These are phyloP conservation scores for Dermatophagoides farinae DNA, from an alignment of 1,140 invertebrate genomes.

Conservation along the genomic window DNA sequence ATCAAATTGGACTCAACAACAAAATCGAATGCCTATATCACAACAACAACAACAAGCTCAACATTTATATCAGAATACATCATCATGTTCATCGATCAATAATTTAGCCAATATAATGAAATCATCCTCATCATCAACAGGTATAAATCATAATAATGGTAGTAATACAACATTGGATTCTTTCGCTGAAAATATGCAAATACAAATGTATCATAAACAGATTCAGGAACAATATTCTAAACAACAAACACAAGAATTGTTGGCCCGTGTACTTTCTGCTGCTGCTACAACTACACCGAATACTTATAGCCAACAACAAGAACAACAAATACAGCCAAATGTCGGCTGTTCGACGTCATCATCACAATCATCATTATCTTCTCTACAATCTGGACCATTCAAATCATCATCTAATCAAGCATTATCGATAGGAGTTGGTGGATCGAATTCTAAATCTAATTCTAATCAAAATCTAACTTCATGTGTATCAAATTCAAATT, in stretches of 20 bases:
- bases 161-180: slow-evolving; percentile 1
- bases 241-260: neutral
- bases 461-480: no score
- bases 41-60: neutral
- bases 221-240: slow-evolving; percentile 8
- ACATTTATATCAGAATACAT: neutral
- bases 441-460: no score
- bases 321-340: neutral
- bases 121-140: neutral
- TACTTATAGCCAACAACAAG: neutral
- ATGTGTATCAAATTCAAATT: neutral
- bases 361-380: neutral
- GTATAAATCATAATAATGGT: neutral
- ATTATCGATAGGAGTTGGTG: no score
- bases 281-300: neutral
- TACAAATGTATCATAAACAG: neutral
- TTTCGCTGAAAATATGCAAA: neutral
- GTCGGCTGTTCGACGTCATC: neutral
- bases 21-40: neutral
- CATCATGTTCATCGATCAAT: neutral
- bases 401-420: neutral
- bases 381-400: neutral
- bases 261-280: neutral
- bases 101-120: neutral
- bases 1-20: neutral